Conservation (phyloP, 2,113 vertebrate species). For the Scophthalmus maximus region DNA sequence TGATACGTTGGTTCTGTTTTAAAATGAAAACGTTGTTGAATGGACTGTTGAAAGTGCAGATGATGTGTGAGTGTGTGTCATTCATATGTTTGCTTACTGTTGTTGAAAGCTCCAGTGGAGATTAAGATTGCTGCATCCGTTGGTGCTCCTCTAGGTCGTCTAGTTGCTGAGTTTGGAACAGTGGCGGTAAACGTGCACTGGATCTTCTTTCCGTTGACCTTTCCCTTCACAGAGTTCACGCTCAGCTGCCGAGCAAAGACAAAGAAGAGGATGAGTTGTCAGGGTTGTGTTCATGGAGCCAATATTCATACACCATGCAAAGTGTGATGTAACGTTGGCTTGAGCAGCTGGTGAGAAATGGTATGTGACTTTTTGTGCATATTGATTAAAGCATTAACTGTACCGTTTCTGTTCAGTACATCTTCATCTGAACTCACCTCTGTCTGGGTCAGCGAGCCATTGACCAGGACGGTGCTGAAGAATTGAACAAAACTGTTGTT, state of each 20-base stretch:
- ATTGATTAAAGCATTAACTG: too few relatives aligned
- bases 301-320: too few relatives aligned
- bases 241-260: conserved; percentile 28
- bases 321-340: too few relatives aligned
- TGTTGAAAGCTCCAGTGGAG: neutral
- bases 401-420: neutral
- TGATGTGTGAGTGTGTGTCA: neutral
- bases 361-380: too few relatives aligned
- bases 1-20: too few relatives aligned
- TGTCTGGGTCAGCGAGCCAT: accelerated
- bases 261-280: neutral
- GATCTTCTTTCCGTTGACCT: neutral
- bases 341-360: too few relatives aligned
- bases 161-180: accelerated
- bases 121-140: accelerated
- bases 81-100: conserved; percentile 36
- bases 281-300: neutral
- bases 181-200: conserved; percentile 67
- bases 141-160: too few relatives aligned
- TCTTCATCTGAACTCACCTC: conserved; percentile 33
- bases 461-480: neutral
- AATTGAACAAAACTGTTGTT: conserved; percentile 34
- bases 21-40: too few relatives aligned
- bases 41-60: neutral
- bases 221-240: conserved; percentile 44